Conservation (phyloP, 2,113 vertebrate species). For the Xyrauchen texanus region DNA sequence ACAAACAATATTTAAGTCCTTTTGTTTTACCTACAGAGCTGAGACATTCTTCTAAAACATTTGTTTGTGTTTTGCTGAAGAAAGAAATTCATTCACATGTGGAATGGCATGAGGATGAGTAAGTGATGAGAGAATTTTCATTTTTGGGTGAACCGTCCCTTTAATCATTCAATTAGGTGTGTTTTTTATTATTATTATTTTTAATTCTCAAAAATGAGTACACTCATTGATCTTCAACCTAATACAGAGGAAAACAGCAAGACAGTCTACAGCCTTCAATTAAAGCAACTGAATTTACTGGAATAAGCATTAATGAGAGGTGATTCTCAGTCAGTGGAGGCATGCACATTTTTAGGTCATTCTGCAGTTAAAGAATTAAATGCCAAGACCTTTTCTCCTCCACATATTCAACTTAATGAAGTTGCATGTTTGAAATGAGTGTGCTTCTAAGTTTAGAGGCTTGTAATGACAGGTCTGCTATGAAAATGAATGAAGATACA, state of each 20-base stretch:
- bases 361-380: not conserved
- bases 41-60: no score
- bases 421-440: constrained; percentile 1
- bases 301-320: not conserved
- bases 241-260: not conserved
- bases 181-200: not conserved
- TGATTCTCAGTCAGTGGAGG: not conserved
- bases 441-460: not conserved
- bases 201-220: not conserved
- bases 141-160: no score
- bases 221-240: not conserved
- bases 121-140: not conserved
- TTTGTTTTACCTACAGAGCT: no score
- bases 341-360: not conserved
- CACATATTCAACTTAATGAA: not conserved
- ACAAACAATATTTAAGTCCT: no score
- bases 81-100: no score
- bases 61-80: no score
- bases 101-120: not conserved
- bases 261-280: not conserved
- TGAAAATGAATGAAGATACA: no score
- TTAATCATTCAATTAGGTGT: not conserved
- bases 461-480: not conserved
- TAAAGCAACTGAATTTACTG: not conserved
- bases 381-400: not conserved